Percentiles rank a stretch among this genome's conserved stretches.
Conservation (phyloP, 92 coral and sea anemone genomes). For the Desmophyllum pertusum region DNA sequence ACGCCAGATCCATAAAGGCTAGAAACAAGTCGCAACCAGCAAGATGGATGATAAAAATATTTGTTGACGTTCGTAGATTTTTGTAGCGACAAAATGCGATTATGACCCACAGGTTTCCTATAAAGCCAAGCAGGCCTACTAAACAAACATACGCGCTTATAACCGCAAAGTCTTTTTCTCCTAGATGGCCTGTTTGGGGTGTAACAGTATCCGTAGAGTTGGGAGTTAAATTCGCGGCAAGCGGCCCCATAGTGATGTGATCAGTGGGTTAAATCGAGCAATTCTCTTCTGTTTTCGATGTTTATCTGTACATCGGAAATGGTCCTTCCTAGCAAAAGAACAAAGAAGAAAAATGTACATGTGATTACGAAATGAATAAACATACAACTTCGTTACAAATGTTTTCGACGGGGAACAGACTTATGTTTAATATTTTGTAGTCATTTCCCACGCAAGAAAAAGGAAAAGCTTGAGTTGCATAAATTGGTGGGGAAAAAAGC, state of each 20-base stretch:
- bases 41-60: slow-evolving; percentile 75
- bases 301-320: slow-evolving; percentile 9
- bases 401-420: neutral
- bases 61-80: slow-evolving; percentile 81
- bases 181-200: neutral
- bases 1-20: slow-evolving; percentile 73
- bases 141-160: slow-evolving; percentile 65
- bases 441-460: neutral
- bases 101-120: slow-evolving; percentile 79
- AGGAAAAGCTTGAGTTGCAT: neutral
- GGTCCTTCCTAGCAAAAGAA: neutral
- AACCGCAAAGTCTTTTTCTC: slow-evolving; percentile 31
- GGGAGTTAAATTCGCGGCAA: neutral
- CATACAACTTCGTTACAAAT: neutral
- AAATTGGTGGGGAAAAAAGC: neutral
- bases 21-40: slow-evolving; percentile 75
- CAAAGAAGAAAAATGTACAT: neutral
- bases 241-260: neutral
- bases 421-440: neutral
- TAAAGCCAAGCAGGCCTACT: slow-evolving; percentile 78
- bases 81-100: slow-evolving; percentile 65
- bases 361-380: neutral
- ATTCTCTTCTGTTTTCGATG: neutral
- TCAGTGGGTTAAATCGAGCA: neutral
- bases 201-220: neutral